These are phyloP conservation scores for Aplysia californica DNA, from an alignment of 1,140 invertebrate species.

Conservation along the genomic window DNA sequence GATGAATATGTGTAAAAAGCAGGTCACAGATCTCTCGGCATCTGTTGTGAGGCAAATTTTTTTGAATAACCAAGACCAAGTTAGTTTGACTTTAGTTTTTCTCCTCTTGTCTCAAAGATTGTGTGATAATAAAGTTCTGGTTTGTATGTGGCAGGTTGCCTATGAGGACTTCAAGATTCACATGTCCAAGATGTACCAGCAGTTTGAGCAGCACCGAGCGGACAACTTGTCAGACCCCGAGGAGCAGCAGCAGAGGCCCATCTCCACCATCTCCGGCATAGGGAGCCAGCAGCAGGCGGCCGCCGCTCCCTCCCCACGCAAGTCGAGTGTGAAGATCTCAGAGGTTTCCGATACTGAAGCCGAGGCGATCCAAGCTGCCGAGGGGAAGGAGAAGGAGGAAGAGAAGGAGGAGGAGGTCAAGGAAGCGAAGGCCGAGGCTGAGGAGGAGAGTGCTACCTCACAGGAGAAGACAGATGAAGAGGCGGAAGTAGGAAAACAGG, in stretches of 20 bases:
- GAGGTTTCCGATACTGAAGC: slow-evolving; percentile 49
- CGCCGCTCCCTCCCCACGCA: slow-evolving; percentile 42
- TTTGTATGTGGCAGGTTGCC: slow-evolving; percentile 64
- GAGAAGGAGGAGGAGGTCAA: not conserved
- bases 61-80: too few relatives aligned
- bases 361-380: slow-evolving; percentile 6
- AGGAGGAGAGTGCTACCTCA: not conserved
- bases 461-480: slow-evolving; percentile 13
- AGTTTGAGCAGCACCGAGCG: slow-evolving; percentile 91
- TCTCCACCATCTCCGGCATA: slow-evolving; percentile 92
- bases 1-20: too few relatives aligned
- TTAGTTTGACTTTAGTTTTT: not conserved
- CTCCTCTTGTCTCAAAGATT: slow-evolving; percentile 2
- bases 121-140: not conserved
- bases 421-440: not conserved
- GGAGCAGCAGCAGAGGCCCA: slow-evolving; percentile 89
- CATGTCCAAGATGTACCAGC: slow-evolving; percentile 86
- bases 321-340: slow-evolving; percentile 56
- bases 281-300: slow-evolving; percentile 26
- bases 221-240: slow-evolving; percentile 95
- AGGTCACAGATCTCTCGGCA: too few relatives aligned
- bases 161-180: slow-evolving; percentile 88
- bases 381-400: not conserved
- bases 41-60: too few relatives aligned
- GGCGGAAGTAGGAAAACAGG: slow-evolving; percentile 9